Percentiles rank a stretch among this genome's conserved stretches.
Evolutionary conservation across 2,888 invertebrate genomes (phyloP).

Genomic region (Chaetogeoica ovagalla): DNA sequence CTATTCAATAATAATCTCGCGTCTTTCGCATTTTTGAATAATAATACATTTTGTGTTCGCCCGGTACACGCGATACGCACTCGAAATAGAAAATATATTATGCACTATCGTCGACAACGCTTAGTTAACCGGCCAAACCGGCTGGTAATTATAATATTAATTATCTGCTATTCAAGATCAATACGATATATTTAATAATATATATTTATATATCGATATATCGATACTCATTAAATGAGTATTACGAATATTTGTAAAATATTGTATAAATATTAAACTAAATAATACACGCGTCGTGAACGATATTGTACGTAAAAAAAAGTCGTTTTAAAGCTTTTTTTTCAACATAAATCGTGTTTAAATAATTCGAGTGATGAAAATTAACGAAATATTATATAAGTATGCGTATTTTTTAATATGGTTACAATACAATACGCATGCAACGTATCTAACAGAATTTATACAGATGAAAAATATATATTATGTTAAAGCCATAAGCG

Average conservation of each 20-base stretch:
- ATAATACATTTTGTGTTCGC: background rate
- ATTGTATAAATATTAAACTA: no score
- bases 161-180: no score
- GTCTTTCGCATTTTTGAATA: constrained; percentile 5
- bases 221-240: no score
- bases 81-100: no score
- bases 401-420: background rate
- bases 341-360: background rate
- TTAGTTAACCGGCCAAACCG: no score
- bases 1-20: constrained; percentile 13
- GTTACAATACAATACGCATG: background rate
- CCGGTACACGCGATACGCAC: no score
- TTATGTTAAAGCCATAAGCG: background rate
- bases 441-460: background rate
- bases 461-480: background rate
- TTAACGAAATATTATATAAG: background rate
- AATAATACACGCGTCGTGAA: background rate
- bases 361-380: background rate
- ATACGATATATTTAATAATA: no score
- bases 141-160: no score
- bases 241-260: no score
- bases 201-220: no score
- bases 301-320: no score
- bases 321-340: background rate
- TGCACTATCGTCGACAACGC: no score